phyloP scores from a whole-genome alignment of 2,888 invertebrate genomes.

The Cryptosula pallasiana region DNA sequence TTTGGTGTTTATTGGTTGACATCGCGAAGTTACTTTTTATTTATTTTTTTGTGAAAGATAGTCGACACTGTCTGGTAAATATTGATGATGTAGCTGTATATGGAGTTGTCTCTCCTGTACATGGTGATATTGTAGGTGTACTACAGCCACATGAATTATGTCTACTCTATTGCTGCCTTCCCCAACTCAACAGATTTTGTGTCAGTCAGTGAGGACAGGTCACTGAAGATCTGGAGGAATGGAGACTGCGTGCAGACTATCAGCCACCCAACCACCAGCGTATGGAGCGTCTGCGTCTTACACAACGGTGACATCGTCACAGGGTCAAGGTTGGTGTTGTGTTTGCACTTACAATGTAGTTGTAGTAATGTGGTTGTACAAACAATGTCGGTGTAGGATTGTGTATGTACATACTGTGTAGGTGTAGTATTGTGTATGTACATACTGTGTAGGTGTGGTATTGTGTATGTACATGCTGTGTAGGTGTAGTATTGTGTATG shows the following conservation, averaged over 20 bases:
- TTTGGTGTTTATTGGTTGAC: no score
- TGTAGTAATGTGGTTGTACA: neutral
- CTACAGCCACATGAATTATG: slow-evolving; percentile 80
- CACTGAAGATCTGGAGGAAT: slow-evolving; percentile 72
- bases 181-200: slow-evolving; percentile 61
- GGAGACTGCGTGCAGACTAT: slow-evolving; percentile 60
- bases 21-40: no score
- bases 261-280: slow-evolving; percentile 74
- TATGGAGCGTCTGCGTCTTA: slow-evolving; percentile 79
- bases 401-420: neutral
- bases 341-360: neutral
- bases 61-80: no score
- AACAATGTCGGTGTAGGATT: neutral
- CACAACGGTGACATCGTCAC: slow-evolving; percentile 83
- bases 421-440: neutral
- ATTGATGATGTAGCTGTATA: no score
- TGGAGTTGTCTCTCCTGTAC: no score
- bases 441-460: neutral
- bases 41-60: no score
- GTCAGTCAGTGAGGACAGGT: slow-evolving; percentile 82
- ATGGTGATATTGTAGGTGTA: slow-evolving; percentile 55
- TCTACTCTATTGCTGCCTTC: slow-evolving; percentile 62
- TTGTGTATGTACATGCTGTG: neutral
- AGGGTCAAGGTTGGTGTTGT: slow-evolving; percentile 64
- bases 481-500: neutral